Conservation (phyloP, 2,888 invertebrate genomes). For the Stenodema calcarata region DNA sequence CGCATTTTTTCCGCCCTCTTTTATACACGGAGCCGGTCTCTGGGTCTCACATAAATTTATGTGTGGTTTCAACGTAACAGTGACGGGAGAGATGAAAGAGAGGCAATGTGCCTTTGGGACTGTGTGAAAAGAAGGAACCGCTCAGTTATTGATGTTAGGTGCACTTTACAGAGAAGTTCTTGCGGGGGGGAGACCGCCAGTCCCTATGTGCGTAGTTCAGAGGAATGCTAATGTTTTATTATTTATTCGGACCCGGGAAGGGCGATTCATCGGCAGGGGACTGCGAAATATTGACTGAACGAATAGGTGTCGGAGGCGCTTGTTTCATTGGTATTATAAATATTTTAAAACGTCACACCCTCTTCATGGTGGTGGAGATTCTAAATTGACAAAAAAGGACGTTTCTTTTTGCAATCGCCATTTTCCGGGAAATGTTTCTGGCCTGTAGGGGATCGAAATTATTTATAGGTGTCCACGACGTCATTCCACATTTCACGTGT, state of each 20-base stretch:
- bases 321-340: background rate
- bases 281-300: background rate
- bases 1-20: too few species aligned
- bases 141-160: slow-evolving; percentile 12
- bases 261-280: background rate
- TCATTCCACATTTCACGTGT: too few species aligned
- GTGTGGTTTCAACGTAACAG: background rate
- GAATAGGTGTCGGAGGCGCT: background rate
- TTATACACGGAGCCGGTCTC: too few species aligned
- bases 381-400: background rate
- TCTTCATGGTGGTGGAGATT: background rate
- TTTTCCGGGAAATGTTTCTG: background rate
- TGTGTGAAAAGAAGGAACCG: background rate
- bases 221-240: slow-evolving; percentile 19
- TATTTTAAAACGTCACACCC: slow-evolving; percentile 8
- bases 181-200: background rate
- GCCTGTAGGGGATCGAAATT: too few species aligned
- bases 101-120: background rate
- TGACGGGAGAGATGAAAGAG: background rate
- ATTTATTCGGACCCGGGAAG: background rate
- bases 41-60: background rate
- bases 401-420: background rate
- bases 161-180: background rate
- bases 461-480: too few species aligned
- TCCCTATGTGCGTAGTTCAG: background rate